Evolutionary conservation across 2,797 vertebrate species (phyloP).

Genomic region (Tokudaia muenninki): DNA sequence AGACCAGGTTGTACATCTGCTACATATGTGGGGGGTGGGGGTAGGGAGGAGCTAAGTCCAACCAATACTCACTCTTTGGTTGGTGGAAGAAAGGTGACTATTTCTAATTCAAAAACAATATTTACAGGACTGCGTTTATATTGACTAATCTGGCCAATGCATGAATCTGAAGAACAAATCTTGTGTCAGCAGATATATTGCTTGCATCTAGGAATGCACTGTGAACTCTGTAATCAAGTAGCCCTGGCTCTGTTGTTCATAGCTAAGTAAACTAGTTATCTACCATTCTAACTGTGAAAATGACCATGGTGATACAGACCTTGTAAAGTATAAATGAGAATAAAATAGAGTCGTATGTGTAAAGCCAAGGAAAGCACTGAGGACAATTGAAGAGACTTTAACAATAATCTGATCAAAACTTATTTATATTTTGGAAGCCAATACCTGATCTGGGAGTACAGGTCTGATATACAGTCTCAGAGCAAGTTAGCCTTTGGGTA

Average conservation of each 20-base stretch:
- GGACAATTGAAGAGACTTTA: not conserved
- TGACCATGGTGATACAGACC: not conserved
- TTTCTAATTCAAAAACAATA: not conserved
- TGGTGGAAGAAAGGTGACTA: not conserved
- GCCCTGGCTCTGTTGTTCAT: not conserved
- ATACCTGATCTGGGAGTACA: not conserved
- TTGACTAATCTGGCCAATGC: not conserved
- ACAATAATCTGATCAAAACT: not conserved
- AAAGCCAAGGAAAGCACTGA: not conserved
- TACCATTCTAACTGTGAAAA: not conserved
- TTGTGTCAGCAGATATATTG: not conserved
- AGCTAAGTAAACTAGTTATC: not conserved
- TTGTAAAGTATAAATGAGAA: not conserved
- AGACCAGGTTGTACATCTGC: not conserved
- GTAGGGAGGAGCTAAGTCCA: accelerated
- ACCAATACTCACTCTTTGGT: not conserved
- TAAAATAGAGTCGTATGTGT: not conserved
- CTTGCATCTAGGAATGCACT: not conserved
- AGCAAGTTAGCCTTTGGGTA: not conserved
- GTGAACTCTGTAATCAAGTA: not conserved
- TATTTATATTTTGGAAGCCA: not conserved
- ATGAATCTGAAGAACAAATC: not conserved
- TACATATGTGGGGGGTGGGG: not conserved
- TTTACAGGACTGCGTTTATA: not conserved
- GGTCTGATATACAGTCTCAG: not conserved